Evolutionary conservation across 2,113 vertebrate genomes (phyloP), one percentile per base, ranked within the genome.

Genomic region (Amblyornis subalaris): DNA sequence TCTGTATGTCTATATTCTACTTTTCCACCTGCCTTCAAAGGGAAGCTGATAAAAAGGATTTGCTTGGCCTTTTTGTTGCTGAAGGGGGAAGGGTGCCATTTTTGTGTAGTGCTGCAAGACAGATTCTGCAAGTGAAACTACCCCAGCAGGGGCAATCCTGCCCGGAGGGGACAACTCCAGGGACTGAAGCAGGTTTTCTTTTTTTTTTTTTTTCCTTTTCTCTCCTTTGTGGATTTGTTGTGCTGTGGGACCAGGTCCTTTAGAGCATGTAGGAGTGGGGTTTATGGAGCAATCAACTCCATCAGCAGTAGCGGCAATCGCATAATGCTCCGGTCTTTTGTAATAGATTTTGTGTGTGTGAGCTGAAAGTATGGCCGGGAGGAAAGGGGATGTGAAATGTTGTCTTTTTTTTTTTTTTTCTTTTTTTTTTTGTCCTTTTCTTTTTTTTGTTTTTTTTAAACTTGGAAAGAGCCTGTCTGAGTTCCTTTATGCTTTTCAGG

Each of bases 11-110:
- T 75, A 42, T 70, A 78, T 93, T 91, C 28, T 90, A 45, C 48
- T 91, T 77, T 76, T 80, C 80, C 88, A 96, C 89, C 95, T 96
- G 89, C 87, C 83, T 86, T 94, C 65, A 87, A 94, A 95, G 67
- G 15, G 40, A 83, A 83, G 57, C 65, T 94, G 89, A 88, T 80
- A 90, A 92, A 89, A 92, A 96, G 85, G 79, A 83, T 95, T 97
- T 96, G 35, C 85, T 91, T 83, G 85, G 54, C 38, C 77, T 96
- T 96, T 94, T 93, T 93, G 62, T 94, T 75, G 73, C 54, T 55
- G 25, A 38, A 60, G 64, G 55, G 85, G 90, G 85, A 91, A 91
- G 85, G 81, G 57, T 89, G n/a, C 13, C 20, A 36, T 87, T 94
- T 87, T 77, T 61, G 71, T 69, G 61, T 2, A 3, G 36, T 61